These are phyloP conservation scores for Cremastobaeus sp. DNA, from an alignment of 2,888 invertebrate species.

Conservation along the genomic window DNA sequence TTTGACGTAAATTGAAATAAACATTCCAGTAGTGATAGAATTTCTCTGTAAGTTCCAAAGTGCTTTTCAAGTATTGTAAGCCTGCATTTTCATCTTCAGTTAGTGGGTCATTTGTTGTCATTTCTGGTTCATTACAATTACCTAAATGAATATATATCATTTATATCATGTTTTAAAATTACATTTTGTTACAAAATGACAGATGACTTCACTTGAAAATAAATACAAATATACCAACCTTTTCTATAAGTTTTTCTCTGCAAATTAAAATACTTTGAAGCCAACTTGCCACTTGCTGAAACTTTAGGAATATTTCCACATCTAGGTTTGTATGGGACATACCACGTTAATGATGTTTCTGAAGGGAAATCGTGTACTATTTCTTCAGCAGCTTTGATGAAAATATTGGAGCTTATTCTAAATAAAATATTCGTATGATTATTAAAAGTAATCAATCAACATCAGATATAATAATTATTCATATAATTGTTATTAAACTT, in stretches of 20 bases:
- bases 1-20: not conserved
- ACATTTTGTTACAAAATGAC: not conserved
- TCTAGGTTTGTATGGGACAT: conserved; percentile 26
- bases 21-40: not conserved
- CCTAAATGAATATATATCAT: not conserved
- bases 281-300: conserved; percentile 23
- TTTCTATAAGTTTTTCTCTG: not conserved
- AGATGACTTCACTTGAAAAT: not conserved
- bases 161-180: not conserved
- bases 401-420: conserved; percentile 1
- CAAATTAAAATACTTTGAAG: conserved; percentile 4
- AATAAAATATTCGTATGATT: not conserved
- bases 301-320: conserved; percentile 9
- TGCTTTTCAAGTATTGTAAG: conserved; percentile 1
- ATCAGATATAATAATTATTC: conserved; percentile 21
- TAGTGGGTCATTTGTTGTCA: not conserved
- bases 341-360: conserved; percentile 17
- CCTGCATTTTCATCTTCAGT: not conserved
- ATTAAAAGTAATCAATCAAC: conserved; percentile 61
- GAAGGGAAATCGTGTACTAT: conserved; percentile 4
- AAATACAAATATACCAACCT: not conserved
- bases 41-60: not conserved
- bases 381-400: conserved; percentile 15
- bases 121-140: not conserved
- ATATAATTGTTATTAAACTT: not conserved